Conservation (phyloP, 2,888 invertebrate genomes). For the Bedellia somnulentella region DNA sequence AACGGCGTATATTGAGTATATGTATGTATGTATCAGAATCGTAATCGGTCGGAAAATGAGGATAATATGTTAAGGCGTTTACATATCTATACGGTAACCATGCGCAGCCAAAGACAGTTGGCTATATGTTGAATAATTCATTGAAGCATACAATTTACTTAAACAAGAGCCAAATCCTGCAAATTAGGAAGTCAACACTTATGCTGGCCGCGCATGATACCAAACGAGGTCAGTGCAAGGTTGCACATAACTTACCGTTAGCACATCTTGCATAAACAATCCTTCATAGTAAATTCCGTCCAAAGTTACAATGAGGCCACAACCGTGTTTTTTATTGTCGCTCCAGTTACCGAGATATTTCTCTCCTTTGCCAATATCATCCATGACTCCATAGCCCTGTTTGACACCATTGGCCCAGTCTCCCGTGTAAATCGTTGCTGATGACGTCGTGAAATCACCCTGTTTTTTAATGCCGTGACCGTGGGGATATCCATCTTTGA, state of each 20-base stretch:
- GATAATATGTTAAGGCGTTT: no score
- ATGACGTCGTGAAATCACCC: constrained; percentile 74
- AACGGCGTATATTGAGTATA: no score
- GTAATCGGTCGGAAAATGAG: no score
- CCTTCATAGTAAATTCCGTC: constrained; percentile 93
- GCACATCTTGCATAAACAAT: constrained; percentile 74
- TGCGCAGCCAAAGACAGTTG: no score
- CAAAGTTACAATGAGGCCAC: constrained; percentile 83
- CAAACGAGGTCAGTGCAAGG: no score
- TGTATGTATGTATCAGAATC: no score
- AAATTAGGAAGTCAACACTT: no score
- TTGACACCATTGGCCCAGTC: constrained; percentile 79
- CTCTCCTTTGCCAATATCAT: constrained; percentile 82
- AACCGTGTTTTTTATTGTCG: constrained; percentile 81
- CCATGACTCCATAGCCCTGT: constrained; percentile 87
- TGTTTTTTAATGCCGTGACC: constrained; percentile 84
- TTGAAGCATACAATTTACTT: no score
- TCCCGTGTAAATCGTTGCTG: constrained; percentile 84
- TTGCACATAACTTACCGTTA: constrained; percentile 74
- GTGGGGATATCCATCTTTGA: constrained; percentile 80
- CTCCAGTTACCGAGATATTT: constrained; percentile 90
- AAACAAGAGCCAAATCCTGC: no score
- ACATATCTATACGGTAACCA: no score
- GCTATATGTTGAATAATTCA: no score
- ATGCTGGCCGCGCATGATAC: no score